These are phyloP conservation scores for Notothenia coriiceps DNA, from an alignment of 2,113 vertebrate species.

Conservation along the genomic window DNA sequence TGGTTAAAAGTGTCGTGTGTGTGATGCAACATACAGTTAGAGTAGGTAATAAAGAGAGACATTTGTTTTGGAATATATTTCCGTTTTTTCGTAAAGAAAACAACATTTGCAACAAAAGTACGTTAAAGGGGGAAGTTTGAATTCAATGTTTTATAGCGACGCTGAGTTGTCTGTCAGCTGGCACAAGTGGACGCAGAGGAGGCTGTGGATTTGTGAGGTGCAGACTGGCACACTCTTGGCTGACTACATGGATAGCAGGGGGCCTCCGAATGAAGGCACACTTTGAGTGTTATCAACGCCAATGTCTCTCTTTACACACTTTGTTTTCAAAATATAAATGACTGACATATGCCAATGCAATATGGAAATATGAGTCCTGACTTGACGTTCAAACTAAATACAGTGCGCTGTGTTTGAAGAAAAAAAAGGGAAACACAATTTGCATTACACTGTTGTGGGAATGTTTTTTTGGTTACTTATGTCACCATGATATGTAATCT, in stretches of 20 bases:
- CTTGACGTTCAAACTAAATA: not conserved
- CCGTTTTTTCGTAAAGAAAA: slow-evolving; percentile 11
- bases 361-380: not conserved
- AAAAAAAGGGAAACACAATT: not conserved
- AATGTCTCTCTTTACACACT: not conserved
- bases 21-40: slow-evolving; percentile 16
- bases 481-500: not conserved
- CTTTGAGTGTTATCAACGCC: not conserved
- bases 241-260: not conserved
- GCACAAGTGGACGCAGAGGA: not conserved
- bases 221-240: slow-evolving; percentile 11
- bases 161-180: not conserved
- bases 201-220: slow-evolving; percentile 18
- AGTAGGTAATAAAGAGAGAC: slow-evolving; percentile 4
- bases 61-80: not conserved
- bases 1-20: slow-evolving; percentile 1
- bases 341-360: not conserved
- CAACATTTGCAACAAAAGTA: not conserved
- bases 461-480: not conserved
- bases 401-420: not conserved
- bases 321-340: slow-evolving; percentile 19
- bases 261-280: slow-evolving; percentile 2
- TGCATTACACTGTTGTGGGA: not conserved
- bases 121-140: not conserved
- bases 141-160: not conserved